phyloP scores from a whole-genome alignment of 2,113 vertebrate genomes.

The Phylloscopus trochiloides region DNA sequence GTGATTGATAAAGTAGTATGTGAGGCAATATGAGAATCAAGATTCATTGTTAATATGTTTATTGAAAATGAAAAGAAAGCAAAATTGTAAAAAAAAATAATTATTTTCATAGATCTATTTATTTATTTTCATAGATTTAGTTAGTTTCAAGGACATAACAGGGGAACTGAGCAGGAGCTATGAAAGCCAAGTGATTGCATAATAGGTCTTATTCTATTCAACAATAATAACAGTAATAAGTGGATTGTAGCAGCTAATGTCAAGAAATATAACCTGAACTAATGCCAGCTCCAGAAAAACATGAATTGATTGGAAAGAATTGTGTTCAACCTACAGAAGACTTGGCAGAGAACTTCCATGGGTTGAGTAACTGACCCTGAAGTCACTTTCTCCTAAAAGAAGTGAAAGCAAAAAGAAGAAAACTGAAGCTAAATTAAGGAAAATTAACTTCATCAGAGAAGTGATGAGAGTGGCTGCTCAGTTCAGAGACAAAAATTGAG shows the following conservation, averaged over 20 bases:
- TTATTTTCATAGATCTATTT: not conserved
- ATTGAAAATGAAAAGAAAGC: not conserved
- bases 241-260: not conserved
- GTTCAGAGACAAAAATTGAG: not conserved
- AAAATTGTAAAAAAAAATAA: not conserved
- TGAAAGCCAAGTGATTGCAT: not conserved
- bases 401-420: not conserved
- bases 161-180: not conserved
- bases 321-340: not conserved
- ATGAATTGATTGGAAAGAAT: not conserved
- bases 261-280: not conserved
- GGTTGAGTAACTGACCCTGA: accelerated
- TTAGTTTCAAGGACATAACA: not conserved
- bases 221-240: not conserved
- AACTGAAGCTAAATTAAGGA: not conserved
- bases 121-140: not conserved
- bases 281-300: not conserved
- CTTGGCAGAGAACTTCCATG: not conserved
- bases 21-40: not conserved
- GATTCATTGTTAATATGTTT: not conserved
- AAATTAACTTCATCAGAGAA: accelerated
- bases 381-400: not conserved
- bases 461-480: not conserved
- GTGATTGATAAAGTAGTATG: not conserved
- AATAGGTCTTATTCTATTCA: not conserved